These are phyloP conservation scores for Laothoe populi DNA, from an alignment of 2,888 invertebrate genomes.

Conservation along the genomic window DNA sequence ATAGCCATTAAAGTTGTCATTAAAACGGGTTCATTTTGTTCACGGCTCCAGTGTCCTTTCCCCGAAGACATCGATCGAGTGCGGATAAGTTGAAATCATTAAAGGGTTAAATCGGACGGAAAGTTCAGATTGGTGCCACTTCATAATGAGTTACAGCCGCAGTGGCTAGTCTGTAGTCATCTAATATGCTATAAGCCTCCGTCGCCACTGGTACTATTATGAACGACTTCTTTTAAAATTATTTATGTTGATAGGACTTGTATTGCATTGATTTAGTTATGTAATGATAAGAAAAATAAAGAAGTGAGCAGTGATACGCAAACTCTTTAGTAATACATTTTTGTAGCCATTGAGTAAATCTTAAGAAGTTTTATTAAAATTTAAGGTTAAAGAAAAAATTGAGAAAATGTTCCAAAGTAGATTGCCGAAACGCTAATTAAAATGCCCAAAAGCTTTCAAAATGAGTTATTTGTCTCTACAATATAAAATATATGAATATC, in stretches of 20 bases:
- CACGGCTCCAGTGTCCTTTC: not conserved
- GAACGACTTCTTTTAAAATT: conserved; percentile 34
- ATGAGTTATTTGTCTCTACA: too few relatives aligned
- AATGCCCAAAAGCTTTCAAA: too few relatives aligned
- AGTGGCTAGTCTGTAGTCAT: conserved; percentile 42
- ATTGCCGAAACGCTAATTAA: too few relatives aligned
- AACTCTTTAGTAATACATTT: too few relatives aligned
- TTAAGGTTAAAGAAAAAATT: too few relatives aligned
- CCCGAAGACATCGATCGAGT: not conserved
- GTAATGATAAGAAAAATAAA: not conserved
- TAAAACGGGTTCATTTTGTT: not conserved
- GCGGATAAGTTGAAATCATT: conserved; percentile 24
- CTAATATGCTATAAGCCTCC: not conserved
- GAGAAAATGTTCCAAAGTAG: too few relatives aligned
- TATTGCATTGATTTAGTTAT: too few relatives aligned
- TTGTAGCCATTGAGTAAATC: too few relatives aligned
- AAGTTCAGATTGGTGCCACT: conserved; percentile 39
- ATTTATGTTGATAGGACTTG: not conserved
- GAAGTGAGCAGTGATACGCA: not conserved
- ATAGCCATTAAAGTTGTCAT: conserved; percentile 1
- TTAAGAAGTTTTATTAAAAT: too few relatives aligned
- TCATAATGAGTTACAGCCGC: conserved; percentile 39
- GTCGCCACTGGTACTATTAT: conserved; percentile 40
- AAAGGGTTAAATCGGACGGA: conserved; percentile 40
- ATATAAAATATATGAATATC: too few relatives aligned